Evolutionary conservation across 2,888 invertebrate species (phyloP), one percentile per base, ranked within the genome.

Genomic region (Melanostoma scalare): DNA sequence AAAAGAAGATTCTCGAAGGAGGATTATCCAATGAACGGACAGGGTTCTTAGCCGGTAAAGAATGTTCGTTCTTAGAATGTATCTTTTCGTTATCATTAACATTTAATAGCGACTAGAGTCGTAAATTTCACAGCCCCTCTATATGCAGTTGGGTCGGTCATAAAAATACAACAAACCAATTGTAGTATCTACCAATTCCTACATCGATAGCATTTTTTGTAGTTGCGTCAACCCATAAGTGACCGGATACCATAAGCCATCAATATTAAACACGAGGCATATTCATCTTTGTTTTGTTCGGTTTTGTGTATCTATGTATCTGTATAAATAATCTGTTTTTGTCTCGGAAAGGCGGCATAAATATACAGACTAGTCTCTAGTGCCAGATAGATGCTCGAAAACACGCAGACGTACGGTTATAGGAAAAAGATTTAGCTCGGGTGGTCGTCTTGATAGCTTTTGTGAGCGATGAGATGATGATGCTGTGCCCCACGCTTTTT

Each of bases 231-330:
- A 84, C 67, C 79, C 84, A 84, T 79, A 84, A 84, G 79, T 84
- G 84, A 84, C 84, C 84, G 84, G 84, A 84, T 84, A 84, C 84
- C 84, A 84, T 84, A 84, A 84, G 79, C 84, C 71, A 84, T 84
- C 84, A 84, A 79, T 84, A 84, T 78, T 68, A 84, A 84, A 78
- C 84, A 84, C 84, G 78, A 84, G 84, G 84, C 84, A 78, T 84
- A 84, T 84, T 84, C 84, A 84, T 84, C 71, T 84, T 78, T 44
- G 65, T 38, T 44, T 3, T 48, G 31, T 58, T 50, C 40, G 10
- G 30, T 40, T 50, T 33, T 9, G 9, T 44, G 53, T 46, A 36
- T 55, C 35, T 76, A 36, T 60, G 55, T 60, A 52, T 75, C 48
- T 58, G 44, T 55, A 20, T 20, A 20, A 20, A 20, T 20, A 67